Evolutionary conservation across 2,888 invertebrate species (phyloP).

Genomic region (Amiota mariae): DNA sequence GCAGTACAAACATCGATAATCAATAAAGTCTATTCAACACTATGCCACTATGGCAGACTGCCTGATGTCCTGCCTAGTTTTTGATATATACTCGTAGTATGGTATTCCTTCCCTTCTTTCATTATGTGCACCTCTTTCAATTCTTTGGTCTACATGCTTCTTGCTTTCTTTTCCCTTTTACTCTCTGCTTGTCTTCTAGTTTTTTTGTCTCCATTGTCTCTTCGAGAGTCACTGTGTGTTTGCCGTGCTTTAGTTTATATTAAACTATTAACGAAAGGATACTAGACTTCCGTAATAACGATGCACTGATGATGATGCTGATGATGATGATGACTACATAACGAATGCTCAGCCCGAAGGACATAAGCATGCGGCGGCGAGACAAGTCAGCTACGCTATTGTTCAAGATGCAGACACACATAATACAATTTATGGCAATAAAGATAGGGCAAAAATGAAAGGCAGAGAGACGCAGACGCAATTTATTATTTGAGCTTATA

Average conservation of each 20-base stretch:
- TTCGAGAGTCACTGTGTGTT: background rate
- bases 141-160: background rate
- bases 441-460: constrained; percentile 48
- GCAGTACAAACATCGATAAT: constrained; percentile 9
- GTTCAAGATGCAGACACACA: constrained; percentile 25
- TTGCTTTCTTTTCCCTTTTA: background rate
- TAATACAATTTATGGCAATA: constrained; percentile 32
- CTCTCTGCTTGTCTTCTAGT: background rate
- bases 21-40: constrained; percentile 7
- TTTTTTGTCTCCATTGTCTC: background rate
- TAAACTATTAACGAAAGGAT: constrained; percentile 64
- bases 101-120: too few species aligned
- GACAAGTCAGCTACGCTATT: background rate
- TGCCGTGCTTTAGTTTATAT: constrained; percentile 55
- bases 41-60: background rate
- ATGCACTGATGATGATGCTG: constrained; percentile 41
- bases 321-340: constrained; percentile 26
- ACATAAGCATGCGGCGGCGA: constrained; percentile 15
- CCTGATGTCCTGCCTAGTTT: background rate
- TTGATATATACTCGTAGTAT: background rate
- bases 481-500: constrained; percentile 36
- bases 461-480: constrained; percentile 9
- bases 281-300: constrained; percentile 60
- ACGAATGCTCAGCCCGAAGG: too few species aligned
- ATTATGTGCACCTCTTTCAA: too few species aligned